Evolutionary conservation across 2,113 vertebrate genomes (phyloP).

Genomic region (Engraulis encrasicolus): DNA sequence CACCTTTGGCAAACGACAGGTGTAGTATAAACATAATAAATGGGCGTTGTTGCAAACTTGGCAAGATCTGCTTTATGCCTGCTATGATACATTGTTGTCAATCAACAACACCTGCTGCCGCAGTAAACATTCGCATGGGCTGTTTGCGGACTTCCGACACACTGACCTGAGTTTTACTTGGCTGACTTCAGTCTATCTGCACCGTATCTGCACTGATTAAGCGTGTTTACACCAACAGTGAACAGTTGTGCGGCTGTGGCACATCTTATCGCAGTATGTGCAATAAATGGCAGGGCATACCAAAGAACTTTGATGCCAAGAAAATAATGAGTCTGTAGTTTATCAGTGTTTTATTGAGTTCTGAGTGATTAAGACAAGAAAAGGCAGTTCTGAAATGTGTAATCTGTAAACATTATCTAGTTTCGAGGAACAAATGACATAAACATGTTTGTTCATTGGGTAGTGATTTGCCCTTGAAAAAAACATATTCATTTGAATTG

Average conservation of each 20-base stretch:
- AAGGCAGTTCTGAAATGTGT: neutral
- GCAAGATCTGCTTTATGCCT: neutral
- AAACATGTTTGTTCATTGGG: neutral
- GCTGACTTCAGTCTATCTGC: neutral
- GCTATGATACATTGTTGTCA: no score
- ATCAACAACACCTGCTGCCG: neutral
- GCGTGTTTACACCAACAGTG: neutral
- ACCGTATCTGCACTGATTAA: neutral
- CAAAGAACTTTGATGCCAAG: neutral
- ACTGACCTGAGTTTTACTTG: neutral
- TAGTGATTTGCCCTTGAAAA: neutral
- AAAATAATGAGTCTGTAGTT: neutral
- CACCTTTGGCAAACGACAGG: no score
- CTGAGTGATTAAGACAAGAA: constrained; percentile 4
- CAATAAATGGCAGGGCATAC: neutral
- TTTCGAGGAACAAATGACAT: neutral
- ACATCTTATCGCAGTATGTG: neutral
- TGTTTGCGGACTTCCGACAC: neutral
- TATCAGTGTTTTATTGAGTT: constrained; percentile 15
- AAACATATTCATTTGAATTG: neutral
- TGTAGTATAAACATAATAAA: no score
- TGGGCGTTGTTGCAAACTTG: neutral
- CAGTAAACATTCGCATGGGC: neutral
- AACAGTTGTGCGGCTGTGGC: neutral
- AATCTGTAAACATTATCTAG: neutral